phyloP scores from a whole-genome alignment of 2,888 invertebrate species.

The Polydrusus pterygomalis region DNA sequence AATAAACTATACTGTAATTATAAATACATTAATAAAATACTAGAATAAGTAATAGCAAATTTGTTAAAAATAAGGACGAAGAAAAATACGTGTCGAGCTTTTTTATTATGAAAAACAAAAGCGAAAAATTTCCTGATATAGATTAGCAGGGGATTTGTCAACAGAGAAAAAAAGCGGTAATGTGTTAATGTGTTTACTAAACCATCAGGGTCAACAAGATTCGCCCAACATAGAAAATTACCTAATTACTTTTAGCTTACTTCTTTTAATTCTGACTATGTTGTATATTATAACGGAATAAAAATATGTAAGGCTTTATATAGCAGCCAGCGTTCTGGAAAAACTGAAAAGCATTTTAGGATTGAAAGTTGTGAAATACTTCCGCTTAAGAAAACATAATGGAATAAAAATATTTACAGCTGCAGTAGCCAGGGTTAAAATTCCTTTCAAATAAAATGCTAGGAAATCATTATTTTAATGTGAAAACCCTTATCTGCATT shows the following conservation, averaged over 20 bases:
- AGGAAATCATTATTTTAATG: too few relatives aligned
- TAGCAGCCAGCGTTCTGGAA: too few relatives aligned
- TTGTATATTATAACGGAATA: neutral
- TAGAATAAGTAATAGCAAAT: too few relatives aligned
- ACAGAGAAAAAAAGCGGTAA: conserved; percentile 8
- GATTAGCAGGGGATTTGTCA: conserved; percentile 17
- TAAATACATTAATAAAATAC: too few relatives aligned
- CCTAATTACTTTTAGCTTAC: conserved; percentile 40
- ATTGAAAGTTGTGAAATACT: too few relatives aligned
- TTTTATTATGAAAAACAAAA: neutral
- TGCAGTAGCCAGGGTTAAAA: neutral
- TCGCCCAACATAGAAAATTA: conserved; percentile 4
- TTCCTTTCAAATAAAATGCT: neutral
- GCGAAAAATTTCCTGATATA: neutral
- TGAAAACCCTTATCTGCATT: too few relatives aligned
- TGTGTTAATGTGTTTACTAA: conserved; percentile 24
- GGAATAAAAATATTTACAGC: neutral
- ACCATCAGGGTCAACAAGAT: conserved; percentile 17
- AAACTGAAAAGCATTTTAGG: too few relatives aligned
- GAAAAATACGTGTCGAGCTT: too few relatives aligned
- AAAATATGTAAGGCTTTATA: neutral
- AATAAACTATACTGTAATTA: too few relatives aligned
- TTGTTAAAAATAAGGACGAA: too few relatives aligned
- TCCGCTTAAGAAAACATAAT: too few relatives aligned
- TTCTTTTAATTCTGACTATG: conserved; percentile 19